Percentiles rank a stretch among this genome's conserved stretches.
phyloP scores from a whole-genome alignment of 2,888 invertebrate species.

The Spisula solida region DNA sequence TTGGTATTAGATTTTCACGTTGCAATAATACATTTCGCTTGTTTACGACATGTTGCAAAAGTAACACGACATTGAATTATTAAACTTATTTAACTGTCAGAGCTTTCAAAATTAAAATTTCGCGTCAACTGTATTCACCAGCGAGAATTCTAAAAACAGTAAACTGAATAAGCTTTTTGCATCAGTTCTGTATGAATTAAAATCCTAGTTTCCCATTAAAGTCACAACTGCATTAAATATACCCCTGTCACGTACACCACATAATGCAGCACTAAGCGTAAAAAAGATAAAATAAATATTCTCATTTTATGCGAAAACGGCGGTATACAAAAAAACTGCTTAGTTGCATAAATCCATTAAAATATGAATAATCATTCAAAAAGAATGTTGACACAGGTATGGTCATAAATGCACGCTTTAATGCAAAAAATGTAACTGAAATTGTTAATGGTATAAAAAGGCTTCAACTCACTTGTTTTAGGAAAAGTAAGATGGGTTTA shows the following conservation, averaged over 20 bases:
- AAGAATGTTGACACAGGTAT: not conserved
- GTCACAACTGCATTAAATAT: not conserved
- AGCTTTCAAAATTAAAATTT: no score
- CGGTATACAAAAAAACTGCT: not conserved
- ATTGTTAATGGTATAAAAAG: not conserved
- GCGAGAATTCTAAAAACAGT: no score
- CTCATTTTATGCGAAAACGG: not conserved
- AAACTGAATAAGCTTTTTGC: not conserved
- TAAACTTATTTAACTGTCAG: no score
- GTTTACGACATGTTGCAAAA: no score
- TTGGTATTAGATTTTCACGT: no score
- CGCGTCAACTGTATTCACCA: no score
- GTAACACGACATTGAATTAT: no score
- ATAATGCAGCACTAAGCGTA: not conserved
- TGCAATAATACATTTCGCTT: no score
- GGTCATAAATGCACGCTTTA: conserved; percentile 16
- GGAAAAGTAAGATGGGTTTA: not conserved
- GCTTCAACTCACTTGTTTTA: not conserved
- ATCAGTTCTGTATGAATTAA: not conserved
- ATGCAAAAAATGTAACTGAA: conserved; percentile 4
- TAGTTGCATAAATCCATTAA: conserved; percentile 23
- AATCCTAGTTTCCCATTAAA: not conserved
- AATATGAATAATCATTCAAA: conserved; percentile 24
- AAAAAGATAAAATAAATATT: not conserved
- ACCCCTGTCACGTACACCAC: not conserved